Percentiles rank a stretch among this genome's conserved stretches.
Conservation (phyloP, 2,113 vertebrate genomes). For the Pachypanchax playfairii region DNA sequence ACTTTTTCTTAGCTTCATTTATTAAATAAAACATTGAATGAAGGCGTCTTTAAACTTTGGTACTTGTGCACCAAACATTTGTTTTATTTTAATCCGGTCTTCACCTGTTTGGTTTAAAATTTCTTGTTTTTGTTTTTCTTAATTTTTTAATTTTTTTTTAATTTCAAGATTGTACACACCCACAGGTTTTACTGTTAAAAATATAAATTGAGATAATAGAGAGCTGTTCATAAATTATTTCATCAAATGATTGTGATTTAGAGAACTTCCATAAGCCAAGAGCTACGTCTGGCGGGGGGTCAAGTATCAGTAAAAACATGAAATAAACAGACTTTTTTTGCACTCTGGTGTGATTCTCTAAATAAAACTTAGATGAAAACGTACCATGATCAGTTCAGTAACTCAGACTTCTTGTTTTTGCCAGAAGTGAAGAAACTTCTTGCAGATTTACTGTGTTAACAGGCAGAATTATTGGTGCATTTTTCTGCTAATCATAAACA, state of each 20-base stretch:
- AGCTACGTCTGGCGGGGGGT: too few relatives aligned
- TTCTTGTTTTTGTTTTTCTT: too few relatives aligned
- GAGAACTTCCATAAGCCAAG: background rate
- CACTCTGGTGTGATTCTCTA: too few relatives aligned
- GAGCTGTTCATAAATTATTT: too few relatives aligned
- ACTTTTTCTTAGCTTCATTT: too few relatives aligned
- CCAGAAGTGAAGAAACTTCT: slow-evolving; percentile 14
- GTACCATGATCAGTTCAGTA: background rate
- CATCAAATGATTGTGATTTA: background rate
- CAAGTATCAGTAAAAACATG: background rate
- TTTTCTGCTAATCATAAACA: slow-evolving; percentile 23
- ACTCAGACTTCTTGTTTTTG: slow-evolving; percentile 2
- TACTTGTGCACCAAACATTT: too few relatives aligned
- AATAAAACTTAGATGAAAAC: background rate
- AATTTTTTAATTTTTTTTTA: too few relatives aligned
- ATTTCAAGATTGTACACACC: background rate
- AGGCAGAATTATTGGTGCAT: slow-evolving; percentile 26
- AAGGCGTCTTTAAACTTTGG: too few relatives aligned
- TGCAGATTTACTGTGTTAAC: slow-evolving; percentile 8
- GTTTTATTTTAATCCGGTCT: too few relatives aligned
- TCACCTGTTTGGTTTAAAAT: too few relatives aligned
- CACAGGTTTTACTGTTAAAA: background rate
- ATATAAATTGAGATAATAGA: too few relatives aligned
- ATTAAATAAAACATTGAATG: too few relatives aligned
- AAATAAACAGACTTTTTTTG: background rate